phyloP scores from a whole-genome alignment of 2,797 vertebrate genomes.

The Cichlasoma orientale region DNA sequence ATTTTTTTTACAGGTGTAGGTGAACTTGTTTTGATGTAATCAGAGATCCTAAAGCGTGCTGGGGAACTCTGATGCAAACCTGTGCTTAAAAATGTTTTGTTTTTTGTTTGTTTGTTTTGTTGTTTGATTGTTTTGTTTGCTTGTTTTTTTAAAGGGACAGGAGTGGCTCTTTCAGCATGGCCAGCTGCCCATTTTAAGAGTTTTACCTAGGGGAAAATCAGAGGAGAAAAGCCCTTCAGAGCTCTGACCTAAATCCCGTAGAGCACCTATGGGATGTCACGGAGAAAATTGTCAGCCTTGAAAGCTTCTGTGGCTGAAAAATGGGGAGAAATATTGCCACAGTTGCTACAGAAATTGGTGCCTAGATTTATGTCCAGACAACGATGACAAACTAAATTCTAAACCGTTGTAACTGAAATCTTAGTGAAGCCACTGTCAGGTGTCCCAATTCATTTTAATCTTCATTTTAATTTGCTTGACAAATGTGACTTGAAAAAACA shows the following conservation, averaged over 20 bases:
- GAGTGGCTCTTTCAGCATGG: not conserved
- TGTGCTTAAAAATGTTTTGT: not conserved
- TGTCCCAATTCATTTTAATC: not conserved
- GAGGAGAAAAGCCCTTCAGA: constrained; percentile 15
- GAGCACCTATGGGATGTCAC: constrained; percentile 5
- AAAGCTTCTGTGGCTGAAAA: not conserved
- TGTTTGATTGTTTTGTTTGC: not conserved
- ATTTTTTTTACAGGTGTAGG: not conserved
- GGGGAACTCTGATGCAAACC: not conserved
- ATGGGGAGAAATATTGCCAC: not conserved
- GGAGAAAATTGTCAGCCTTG: not conserved
- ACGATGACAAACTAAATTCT: not conserved
- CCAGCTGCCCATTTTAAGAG: constrained; percentile 4
- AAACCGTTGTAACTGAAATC: not conserved
- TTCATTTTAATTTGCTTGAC: not conserved
- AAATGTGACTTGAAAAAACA: not conserved
- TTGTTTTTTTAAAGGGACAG: not conserved
- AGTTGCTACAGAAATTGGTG: not conserved
- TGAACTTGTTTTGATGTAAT: not conserved
- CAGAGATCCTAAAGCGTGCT: not conserved
- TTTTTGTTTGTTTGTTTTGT: not conserved
- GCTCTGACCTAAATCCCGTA: constrained; percentile 22
- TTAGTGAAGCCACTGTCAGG: not conserved
- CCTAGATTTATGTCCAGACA: not conserved
- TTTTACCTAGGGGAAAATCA: not conserved